These are phyloP conservation scores for Glyptemys insculpta DNA, from an alignment of 2,797 vertebrate species.

Conservation along the genomic window DNA sequence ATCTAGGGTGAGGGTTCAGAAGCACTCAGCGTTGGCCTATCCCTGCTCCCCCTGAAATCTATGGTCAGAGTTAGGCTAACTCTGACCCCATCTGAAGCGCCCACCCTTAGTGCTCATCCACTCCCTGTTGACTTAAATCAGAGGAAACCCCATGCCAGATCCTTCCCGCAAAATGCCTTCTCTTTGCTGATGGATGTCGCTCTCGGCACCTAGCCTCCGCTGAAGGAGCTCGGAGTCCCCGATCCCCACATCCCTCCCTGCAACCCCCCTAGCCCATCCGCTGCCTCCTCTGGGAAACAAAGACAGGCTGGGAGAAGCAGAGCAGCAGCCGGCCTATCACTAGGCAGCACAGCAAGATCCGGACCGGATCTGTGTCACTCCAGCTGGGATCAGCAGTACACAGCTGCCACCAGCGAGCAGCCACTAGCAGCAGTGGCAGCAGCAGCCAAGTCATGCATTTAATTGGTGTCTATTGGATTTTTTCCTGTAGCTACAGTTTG, in stretches of 20 bases:
- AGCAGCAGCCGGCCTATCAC: background rate
- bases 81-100: background rate
- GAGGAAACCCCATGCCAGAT: background rate
- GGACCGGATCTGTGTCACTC: constrained; percentile 9
- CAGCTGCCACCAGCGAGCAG: constrained; percentile 70
- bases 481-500: constrained; percentile 69
- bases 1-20: background rate
- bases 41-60: background rate
- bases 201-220: background rate
- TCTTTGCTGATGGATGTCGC: background rate
- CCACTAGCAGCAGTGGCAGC: constrained; percentile 57
- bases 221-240: background rate
- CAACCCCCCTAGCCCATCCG: background rate
- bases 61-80: background rate
- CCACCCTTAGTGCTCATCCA: background rate
- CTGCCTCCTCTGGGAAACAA: background rate
- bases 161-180: background rate
- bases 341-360: background rate
- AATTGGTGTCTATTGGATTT: constrained; percentile 73
- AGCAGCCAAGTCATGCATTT: constrained; percentile 75
- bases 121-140: background rate
- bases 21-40: background rate
- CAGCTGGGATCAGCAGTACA: constrained; percentile 36
- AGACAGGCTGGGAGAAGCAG: background rate
- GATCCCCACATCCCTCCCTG: background rate